phyloP scores from a whole-genome alignment of 30 jellyfish, hydroid and myxozoan genomes.

The Rhopilema esculentum region DNA sequence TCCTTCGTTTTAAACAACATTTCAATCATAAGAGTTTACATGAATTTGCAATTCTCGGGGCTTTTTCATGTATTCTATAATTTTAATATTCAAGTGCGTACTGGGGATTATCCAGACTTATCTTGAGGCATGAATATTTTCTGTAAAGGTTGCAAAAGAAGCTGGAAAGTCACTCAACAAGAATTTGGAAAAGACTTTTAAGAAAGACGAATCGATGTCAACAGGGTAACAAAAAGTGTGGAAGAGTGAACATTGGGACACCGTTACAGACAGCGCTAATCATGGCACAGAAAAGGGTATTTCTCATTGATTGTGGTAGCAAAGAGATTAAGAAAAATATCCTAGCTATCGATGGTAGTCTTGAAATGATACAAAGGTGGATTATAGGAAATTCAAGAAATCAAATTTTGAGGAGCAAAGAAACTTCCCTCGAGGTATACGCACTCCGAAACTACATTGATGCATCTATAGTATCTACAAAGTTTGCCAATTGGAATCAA shows the following conservation, averaged over 20 bases:
- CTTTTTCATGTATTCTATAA: not conserved
- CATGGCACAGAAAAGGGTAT: too few relatives aligned
- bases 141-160: constrained; percentile 51
- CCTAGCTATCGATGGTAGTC: too few relatives aligned
- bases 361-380: too few relatives aligned
- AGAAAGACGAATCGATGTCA: not conserved
- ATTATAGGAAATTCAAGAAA: too few relatives aligned
- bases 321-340: too few relatives aligned
- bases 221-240: too few relatives aligned
- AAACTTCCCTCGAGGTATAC: too few relatives aligned
- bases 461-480: not conserved
- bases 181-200: constrained; percentile 20
- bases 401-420: too few relatives aligned
- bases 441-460: too few relatives aligned
- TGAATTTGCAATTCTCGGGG: not conserved
- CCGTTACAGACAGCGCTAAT: too few relatives aligned
- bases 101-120: not conserved
- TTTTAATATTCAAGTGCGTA: not conserved
- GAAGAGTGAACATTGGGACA: too few relatives aligned
- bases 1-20: not conserved
- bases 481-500: not conserved
- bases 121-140: not conserved
- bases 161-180: constrained; percentile 62
- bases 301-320: too few relatives aligned
- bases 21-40: not conserved